phyloP scores from a whole-genome alignment of 2,797 vertebrate genomes.

The Anguilla anguilla region DNA sequence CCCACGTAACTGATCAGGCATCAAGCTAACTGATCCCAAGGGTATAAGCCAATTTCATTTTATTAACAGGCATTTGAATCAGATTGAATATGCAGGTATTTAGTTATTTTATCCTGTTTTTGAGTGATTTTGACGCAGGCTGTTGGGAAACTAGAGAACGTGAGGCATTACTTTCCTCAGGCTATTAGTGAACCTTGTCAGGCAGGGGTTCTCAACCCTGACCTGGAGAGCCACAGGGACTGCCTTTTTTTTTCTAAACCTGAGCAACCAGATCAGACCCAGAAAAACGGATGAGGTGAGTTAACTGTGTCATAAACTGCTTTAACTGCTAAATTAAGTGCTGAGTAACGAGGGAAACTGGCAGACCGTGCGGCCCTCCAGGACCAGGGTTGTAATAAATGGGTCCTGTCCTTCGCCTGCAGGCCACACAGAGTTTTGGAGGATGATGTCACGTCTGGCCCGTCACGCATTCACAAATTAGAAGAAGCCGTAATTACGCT shows the following conservation, averaged over 20 bases:
- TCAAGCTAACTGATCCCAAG: not conserved
- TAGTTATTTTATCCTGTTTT: not conserved
- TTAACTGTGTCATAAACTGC: not conserved
- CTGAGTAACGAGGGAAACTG: not conserved
- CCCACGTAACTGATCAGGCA: not conserved
- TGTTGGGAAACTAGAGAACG: not conserved
- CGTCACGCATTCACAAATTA: constrained; percentile 52
- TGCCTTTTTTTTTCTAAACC: not conserved
- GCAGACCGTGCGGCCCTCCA: not conserved
- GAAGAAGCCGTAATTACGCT: constrained; percentile 35
- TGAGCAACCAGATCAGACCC: not conserved
- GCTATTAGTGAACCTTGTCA: not conserved
- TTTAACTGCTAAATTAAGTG: not conserved
- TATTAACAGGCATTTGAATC: not conserved
- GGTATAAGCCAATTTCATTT: not conserved
- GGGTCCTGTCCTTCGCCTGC: constrained; percentile 16
- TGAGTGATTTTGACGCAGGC: not conserved
- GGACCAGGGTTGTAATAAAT: not conserved
- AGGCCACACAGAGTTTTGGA: constrained; percentile 24
- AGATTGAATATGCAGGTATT: not conserved
- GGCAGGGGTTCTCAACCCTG: not conserved
- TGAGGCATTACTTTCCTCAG: not conserved
- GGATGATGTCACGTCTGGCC: not conserved
- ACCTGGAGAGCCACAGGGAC: not conserved
- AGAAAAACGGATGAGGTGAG: not conserved